Evolutionary conservation across 2,113 vertebrate genomes (phyloP), one percentile per base, ranked within the genome.

Genomic region (Oryzias javanicus): DNA sequence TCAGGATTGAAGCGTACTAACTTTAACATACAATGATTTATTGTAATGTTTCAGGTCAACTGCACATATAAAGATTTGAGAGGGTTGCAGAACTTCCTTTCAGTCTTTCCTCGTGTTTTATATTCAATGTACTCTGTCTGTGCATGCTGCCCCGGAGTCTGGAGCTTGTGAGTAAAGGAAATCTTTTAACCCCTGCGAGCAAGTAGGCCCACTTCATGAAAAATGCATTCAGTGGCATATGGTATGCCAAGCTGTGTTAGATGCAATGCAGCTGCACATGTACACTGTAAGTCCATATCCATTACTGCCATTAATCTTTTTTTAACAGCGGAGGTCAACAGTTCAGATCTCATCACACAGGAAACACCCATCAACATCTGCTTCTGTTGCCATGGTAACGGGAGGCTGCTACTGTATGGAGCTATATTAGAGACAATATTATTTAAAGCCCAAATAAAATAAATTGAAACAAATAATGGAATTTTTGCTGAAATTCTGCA

Each of bases 371-470:
- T 64, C 50, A 70, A 81, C 76, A 81, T 90, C 86, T 88, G 81
- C 86, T 78, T 63, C 75, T 79, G 87, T 87, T 88, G 74, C 80
- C 80, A 84, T 82, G 83, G 86, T 55, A 88, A 88, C 22, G 22
- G 22, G 22, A 22, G 22, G 22, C 22, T 22, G 22, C 22, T 22
- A 22, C 22, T 2, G 22, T 22, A 22, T 22, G 22, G 22, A 22
- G 22, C 22, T 22, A 22, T 22, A 22, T 22, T 22, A 3, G 22
- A 3, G 22, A 2, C 22, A 22, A 22, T 22, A 3, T 22, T 22
- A 3, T 22, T 22, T 22, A 22, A 22, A 22, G 22, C 22, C 22
- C 22, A 22, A 22, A 22, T 22, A 22, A 22, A 22, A 22, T 3
- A 22, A 22, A 22, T 22, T 22, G 22, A 22, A 22, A n/a, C n/a